Evolutionary conservation across 1,140 invertebrate genomes (phyloP).

Genomic region (Calliphora vicina): DNA sequence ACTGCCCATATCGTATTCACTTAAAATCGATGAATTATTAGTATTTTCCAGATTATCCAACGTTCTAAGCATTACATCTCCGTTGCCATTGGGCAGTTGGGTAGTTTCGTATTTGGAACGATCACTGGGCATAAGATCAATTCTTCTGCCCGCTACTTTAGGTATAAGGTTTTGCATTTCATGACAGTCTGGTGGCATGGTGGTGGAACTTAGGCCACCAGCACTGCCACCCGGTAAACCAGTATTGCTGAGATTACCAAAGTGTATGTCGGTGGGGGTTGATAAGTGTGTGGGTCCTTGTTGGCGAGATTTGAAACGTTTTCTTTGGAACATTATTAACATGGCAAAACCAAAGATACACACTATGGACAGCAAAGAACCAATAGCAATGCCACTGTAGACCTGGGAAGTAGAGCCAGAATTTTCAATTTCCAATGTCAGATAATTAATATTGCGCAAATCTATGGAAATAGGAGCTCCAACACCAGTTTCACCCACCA

Average conservation of each 20-base stretch:
- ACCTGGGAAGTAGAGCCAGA: constrained; percentile 46
- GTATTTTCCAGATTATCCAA: background rate
- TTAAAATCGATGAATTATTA: constrained; percentile 21
- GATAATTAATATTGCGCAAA: constrained; percentile 47
- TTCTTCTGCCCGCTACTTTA: constrained; percentile 40
- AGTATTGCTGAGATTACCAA: constrained; percentile 54
- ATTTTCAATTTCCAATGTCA: constrained; percentile 41
- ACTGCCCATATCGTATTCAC: constrained; percentile 35
- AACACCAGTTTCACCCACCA: constrained; percentile 57
- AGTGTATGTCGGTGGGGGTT: constrained; percentile 58
- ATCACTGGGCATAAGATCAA: constrained; percentile 46
- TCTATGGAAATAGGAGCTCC: constrained; percentile 58
- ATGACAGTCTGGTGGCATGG: constrained; percentile 57
- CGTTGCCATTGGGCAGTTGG: constrained; percentile 50
- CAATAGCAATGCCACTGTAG: constrained; percentile 58
- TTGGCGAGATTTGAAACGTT: constrained; percentile 54
- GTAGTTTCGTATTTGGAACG: constrained; percentile 55
- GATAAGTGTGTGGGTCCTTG: constrained; percentile 53
- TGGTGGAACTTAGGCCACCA: constrained; percentile 53
- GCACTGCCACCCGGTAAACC: constrained; percentile 57
- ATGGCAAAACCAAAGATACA: constrained; percentile 55
- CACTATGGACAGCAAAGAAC: constrained; percentile 50
- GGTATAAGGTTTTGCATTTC: constrained; percentile 62
- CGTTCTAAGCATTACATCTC: constrained; percentile 34
- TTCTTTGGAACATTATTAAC: constrained; percentile 56